Conservation (phyloP, 2,797 vertebrate genomes). For the Cyclura pinguis region DNA sequence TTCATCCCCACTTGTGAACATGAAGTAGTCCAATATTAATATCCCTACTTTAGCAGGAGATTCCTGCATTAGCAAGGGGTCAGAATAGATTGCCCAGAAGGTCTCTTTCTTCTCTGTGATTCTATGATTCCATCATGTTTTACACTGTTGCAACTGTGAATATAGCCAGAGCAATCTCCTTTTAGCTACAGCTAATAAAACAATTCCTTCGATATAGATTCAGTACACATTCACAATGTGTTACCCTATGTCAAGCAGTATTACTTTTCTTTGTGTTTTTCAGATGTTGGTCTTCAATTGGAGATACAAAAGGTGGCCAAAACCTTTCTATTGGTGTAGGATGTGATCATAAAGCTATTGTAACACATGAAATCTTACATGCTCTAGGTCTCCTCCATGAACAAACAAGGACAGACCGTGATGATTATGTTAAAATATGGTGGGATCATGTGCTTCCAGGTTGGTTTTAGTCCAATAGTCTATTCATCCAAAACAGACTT, state of each 20-base stretch:
- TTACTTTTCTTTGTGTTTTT: constrained; percentile 84
- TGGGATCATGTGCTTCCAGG: constrained; percentile 84
- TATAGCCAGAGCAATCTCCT: neutral
- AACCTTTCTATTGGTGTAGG: constrained; percentile 83
- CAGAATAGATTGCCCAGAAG: too few species aligned
- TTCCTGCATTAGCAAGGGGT: too few species aligned
- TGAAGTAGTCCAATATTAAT: too few species aligned
- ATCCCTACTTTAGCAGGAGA: too few species aligned
- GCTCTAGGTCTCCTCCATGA: constrained; percentile 89
- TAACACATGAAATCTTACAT: constrained; percentile 87
- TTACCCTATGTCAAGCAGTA: neutral
- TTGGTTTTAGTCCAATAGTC: constrained; percentile 81
- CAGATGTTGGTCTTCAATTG: constrained; percentile 87
- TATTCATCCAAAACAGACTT: neutral
- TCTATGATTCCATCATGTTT: neutral
- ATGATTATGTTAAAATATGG: constrained; percentile 88
- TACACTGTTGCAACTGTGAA: neutral
- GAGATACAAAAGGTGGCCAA: constrained; percentile 83
- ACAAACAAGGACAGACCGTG: constrained; percentile 85
- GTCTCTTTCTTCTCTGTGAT: too few species aligned
- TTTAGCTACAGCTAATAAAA: neutral
- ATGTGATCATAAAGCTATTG: constrained; percentile 86
- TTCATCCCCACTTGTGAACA: too few species aligned
- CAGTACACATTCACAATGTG: neutral
- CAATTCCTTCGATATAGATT: neutral